phyloP scores from a whole-genome alignment of 2,888 invertebrate species.

The Uloborus plumipes region DNA sequence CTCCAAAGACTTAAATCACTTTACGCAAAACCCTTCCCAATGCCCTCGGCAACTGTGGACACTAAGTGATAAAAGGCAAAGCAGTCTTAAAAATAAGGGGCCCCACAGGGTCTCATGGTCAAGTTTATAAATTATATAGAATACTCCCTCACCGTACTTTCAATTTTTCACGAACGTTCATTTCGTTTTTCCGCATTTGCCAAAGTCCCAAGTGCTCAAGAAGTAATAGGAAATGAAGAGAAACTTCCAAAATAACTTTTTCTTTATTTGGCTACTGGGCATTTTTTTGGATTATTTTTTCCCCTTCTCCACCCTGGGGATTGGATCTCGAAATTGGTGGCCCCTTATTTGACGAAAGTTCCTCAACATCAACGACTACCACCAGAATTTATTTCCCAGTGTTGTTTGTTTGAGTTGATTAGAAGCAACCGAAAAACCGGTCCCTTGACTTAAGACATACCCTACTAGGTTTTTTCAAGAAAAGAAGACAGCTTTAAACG shows the following conservation, averaged over 20 bases:
- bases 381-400: constrained; percentile 21
- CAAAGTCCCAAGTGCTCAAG: constrained; percentile 20
- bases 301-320: constrained; percentile 20
- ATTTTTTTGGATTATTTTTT: background rate
- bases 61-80: too few species aligned
- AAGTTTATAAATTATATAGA: too few species aligned
- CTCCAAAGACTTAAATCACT: too few species aligned
- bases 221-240: constrained; percentile 31
- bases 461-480: background rate
- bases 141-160: background rate
- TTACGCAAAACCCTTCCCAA: too few species aligned
- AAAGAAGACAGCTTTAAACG: too few species aligned
- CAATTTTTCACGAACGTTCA: constrained; percentile 52
- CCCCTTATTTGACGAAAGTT: constrained; percentile 35
- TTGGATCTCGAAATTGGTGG: constrained; percentile 37
- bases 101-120: too few species aligned
- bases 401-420: constrained; percentile 57
- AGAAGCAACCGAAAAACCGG: background rate
- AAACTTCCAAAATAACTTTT: constrained; percentile 9
- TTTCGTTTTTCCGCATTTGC: constrained; percentile 16
- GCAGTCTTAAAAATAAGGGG: too few species aligned
- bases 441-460: too few species aligned
- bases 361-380: background rate
- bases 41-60: too few species aligned
- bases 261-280: constrained; percentile 3